phyloP scores from a whole-genome alignment of 2,888 invertebrate species.

The Beris morrisii region DNA sequence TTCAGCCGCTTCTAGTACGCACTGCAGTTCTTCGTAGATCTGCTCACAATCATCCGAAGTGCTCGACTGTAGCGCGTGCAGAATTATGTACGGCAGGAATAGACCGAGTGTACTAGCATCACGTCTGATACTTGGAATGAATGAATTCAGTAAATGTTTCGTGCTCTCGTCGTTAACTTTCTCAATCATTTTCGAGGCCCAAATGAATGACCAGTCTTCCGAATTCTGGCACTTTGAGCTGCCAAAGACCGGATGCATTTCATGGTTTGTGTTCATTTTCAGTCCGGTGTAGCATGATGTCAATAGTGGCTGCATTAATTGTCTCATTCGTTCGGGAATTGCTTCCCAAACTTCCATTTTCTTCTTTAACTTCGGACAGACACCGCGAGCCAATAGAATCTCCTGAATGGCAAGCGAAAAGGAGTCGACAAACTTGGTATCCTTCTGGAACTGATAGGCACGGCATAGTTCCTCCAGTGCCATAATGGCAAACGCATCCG shows the following conservation, averaged over 20 bases:
- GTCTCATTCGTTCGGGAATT: slow-evolving; percentile 71
- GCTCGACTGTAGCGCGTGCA: slow-evolving; percentile 65
- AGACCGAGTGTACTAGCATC: slow-evolving; percentile 71
- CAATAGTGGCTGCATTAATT: slow-evolving; percentile 74
- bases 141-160: slow-evolving; percentile 66
- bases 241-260: slow-evolving; percentile 66
- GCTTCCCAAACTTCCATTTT: slow-evolving; percentile 70
- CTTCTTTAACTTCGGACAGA: slow-evolving; percentile 64
- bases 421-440: slow-evolving; percentile 75
- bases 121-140: slow-evolving; percentile 73
- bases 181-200: slow-evolving; percentile 71
- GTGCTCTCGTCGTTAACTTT: slow-evolving; percentile 63
- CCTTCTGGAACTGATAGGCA: slow-evolving; percentile 76
- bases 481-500: slow-evolving; percentile 70
- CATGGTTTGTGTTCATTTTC: slow-evolving; percentile 56
- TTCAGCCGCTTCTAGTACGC: slow-evolving; percentile 55
- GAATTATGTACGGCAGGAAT: slow-evolving; percentile 73
- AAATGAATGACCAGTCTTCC: slow-evolving; percentile 75
- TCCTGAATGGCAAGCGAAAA: slow-evolving; percentile 81
- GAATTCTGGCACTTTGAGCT: slow-evolving; percentile 68
- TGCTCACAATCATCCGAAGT: slow-evolving; percentile 53
- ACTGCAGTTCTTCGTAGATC: slow-evolving; percentile 61
- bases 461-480: slow-evolving; percentile 70
- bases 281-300: slow-evolving; percentile 66
- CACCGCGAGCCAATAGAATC: slow-evolving; percentile 70